Evolutionary conservation across 2,113 vertebrate genomes (phyloP).

Genomic region (Megaptera novaeangliae): DNA sequence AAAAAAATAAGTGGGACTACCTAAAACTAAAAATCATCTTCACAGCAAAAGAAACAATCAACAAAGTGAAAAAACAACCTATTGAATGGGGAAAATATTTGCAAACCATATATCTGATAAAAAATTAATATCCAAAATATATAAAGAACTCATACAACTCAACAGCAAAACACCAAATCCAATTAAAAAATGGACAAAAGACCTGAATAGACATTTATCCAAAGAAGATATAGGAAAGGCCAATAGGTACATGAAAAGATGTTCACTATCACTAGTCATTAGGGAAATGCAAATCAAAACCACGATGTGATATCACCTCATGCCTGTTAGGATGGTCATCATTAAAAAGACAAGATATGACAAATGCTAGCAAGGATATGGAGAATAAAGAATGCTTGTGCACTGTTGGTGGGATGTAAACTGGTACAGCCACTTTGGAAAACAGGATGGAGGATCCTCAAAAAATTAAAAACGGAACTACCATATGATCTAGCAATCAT

Average conservation of each 20-base stretch:
- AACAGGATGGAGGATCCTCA: too few species aligned
- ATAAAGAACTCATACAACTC: neutral
- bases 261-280: neutral
- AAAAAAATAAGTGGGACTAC: neutral
- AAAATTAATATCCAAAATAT: neutral
- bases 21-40: neutral
- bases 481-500: neutral
- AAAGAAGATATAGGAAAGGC: neutral
- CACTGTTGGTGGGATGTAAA: neutral
- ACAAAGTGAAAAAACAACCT: neutral
- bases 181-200: neutral
- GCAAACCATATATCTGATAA: neutral
- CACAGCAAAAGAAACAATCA: neutral
- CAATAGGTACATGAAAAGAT: neutral
- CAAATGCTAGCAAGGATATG: neutral
- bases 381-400: neutral
- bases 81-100: neutral
- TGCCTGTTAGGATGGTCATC: too few species aligned
- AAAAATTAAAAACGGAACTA: neutral
- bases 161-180: neutral
- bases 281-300: neutral
- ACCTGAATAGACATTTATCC: neutral
- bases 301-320: neutral
- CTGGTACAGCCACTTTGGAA: neutral
- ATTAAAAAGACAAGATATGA: neutral